Percentiles rank a stretch among this genome's conserved stretches.
Conservation (phyloP, 2,113 vertebrate genomes). For the Antechinus flavipes region DNA sequence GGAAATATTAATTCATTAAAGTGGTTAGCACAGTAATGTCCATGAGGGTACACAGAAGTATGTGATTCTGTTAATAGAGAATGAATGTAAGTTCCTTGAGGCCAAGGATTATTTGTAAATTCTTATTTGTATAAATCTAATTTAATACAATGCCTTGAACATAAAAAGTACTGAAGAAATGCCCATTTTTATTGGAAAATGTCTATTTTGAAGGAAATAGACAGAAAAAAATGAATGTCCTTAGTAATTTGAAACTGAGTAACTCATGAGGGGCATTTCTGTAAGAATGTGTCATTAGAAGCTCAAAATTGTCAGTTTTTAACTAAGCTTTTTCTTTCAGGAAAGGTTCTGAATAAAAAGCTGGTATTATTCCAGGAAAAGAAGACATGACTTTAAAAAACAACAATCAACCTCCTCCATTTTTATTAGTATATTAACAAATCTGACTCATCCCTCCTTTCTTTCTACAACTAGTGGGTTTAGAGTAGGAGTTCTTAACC, state of each 20-base stretch:
- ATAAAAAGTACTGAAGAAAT: neutral
- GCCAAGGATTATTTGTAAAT: neutral
- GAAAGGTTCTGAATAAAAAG: conserved; percentile 5
- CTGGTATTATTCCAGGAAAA: conserved; percentile 22
- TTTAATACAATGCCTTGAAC: neutral
- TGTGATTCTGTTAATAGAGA: neutral
- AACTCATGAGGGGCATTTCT: neutral
- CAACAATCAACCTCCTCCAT: neutral
- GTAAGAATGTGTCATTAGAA: conserved; percentile 10
- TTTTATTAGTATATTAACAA: conserved; percentile 42
- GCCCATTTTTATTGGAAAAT: neutral
- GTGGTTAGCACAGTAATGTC: neutral
- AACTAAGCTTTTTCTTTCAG: neutral
- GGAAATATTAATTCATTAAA: neutral
- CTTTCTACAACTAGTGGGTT: conserved; percentile 33
- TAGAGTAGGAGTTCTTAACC: neutral
- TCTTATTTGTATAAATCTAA: neutral
- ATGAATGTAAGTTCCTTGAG: neutral
- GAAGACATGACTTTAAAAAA: conserved; percentile 7
- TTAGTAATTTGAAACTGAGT: neutral
- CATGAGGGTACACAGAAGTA: neutral
- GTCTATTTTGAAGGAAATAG: neutral
- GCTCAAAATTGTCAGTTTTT: conserved; percentile 12
- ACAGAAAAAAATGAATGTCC: neutral
- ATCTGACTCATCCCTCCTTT: conserved; percentile 1